Evolutionary conservation across 1,140 invertebrate genomes (phyloP).

Genomic region (Tetragnatha versicolor): DNA sequence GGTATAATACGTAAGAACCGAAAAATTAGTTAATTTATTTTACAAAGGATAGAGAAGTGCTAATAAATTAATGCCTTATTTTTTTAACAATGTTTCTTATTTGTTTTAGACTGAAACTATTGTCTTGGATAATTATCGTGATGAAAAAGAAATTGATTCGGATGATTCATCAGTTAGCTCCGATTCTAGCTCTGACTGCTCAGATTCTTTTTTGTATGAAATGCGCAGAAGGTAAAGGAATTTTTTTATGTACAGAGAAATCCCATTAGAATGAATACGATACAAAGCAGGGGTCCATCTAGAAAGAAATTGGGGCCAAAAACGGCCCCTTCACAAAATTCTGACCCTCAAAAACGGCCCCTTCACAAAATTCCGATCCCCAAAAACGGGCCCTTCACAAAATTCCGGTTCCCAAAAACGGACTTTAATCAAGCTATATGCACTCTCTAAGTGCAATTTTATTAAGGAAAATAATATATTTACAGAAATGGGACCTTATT

Average conservation of each 20-base stretch:
- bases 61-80: not conserved
- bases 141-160: not conserved
- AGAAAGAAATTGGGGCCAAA: not conserved
- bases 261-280: not conserved
- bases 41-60: not conserved
- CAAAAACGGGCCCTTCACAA: no score
- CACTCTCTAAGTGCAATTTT: no score
- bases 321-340: not conserved
- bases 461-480: no score
- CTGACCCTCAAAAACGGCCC: not conserved
- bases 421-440: no score
- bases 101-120: not conserved
- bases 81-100: not conserved
- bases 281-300: not conserved
- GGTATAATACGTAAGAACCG: not conserved
- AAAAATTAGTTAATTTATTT: not conserved
- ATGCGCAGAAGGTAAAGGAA: not conserved
- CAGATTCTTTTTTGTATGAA: not conserved
- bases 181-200: not conserved
- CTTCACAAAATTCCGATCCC: no score
- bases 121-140: not conserved
- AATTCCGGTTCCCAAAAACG: no score
- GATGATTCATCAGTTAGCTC: not conserved
- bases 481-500: no score
- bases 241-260: not conserved